Percentiles rank a stretch among this genome's conserved stretches.
phyloP scores from a whole-genome alignment of 2,888 invertebrate genomes.

The Parnassius mnemosyne region DNA sequence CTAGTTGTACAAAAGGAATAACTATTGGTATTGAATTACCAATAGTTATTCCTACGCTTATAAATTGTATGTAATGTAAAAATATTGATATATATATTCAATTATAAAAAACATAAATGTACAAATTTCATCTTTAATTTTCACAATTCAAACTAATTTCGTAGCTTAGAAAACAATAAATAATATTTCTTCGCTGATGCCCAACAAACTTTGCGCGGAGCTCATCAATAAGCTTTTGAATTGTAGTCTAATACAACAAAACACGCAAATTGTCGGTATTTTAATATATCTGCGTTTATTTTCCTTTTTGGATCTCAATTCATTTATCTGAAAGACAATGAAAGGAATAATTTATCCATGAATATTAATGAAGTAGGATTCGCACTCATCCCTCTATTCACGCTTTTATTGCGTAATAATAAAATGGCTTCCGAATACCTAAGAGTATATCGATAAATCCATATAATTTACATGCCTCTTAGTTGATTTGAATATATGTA shows the following conservation, averaged over 20 bases:
- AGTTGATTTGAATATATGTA: constrained; percentile 13
- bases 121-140: not conserved
- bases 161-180: constrained; percentile 15
- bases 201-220: constrained; percentile 24
- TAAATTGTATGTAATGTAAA: too few species aligned
- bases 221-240: constrained; percentile 26
- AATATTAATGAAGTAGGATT: constrained; percentile 71
- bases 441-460: constrained; percentile 51
- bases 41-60: too few species aligned
- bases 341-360: constrained; percentile 70
- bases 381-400: constrained; percentile 58
- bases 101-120: too few species aligned
- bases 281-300: constrained; percentile 52
- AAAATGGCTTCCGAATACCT: constrained; percentile 53
- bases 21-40: too few species aligned
- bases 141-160: constrained; percentile 3
- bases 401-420: constrained; percentile 65
- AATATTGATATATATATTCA: too few species aligned
- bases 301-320: constrained; percentile 58
- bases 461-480: constrained; percentile 40
- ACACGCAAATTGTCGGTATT: constrained; percentile 47
- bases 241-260: constrained; percentile 33
- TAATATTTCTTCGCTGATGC: constrained; percentile 21
- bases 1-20: too few species aligned
- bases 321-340: constrained; percentile 63